Base-by-base conservation (phyloP, 1,140 invertebrate species). In the Ceratitis capitata region DNA sequence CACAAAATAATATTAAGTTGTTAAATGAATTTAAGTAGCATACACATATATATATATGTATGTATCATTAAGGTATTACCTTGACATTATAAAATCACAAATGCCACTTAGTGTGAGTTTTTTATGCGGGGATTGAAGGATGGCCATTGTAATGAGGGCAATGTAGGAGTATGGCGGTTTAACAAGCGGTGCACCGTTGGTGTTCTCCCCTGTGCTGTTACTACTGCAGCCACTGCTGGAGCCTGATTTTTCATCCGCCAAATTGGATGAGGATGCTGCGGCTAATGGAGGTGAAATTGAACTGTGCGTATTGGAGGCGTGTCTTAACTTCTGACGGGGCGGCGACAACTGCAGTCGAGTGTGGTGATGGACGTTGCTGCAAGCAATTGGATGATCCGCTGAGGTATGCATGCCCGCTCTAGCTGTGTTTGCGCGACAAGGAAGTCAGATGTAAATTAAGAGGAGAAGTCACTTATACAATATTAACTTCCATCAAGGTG, bases 121-220 rank as follows among this genome's bases (percentile, higher is more conserved):
- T 93, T 99, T 99, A 88, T 98, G 96, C 14, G 98, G 98, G n/a
- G 98, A 98, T 88, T 99, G 98, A 0, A 99, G 94, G 82, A 99
- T 99, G 19, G 98, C 97, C 98, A 99, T 99, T 0, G 98, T 99
- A 88, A 99, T 99, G 1, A 99, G 93, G 0, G 98, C 98, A 87
- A 99, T 99, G 93, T 99, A 99, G 0, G 98, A 99, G 92, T 99
- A 99, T 0, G 98, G 98, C 2, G 98, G 98, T 91, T 99, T 99
- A 16, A 98, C 97, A 42, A 95, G 86, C 0, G 93, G 93, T 3
- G 86, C 74, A 88, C 86, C 47, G 87, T 29, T 85, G 29, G 58
- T 16, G 64, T 74, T 78, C 32, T 85, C 53, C 45, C 86, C 84
- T n/a, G 61, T 86, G 83, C 29, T 87, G 69, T 26, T 51, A 53